phyloP scores from a whole-genome alignment of 2,797 vertebrate genomes.

The Macropus fuliginosus region DNA sequence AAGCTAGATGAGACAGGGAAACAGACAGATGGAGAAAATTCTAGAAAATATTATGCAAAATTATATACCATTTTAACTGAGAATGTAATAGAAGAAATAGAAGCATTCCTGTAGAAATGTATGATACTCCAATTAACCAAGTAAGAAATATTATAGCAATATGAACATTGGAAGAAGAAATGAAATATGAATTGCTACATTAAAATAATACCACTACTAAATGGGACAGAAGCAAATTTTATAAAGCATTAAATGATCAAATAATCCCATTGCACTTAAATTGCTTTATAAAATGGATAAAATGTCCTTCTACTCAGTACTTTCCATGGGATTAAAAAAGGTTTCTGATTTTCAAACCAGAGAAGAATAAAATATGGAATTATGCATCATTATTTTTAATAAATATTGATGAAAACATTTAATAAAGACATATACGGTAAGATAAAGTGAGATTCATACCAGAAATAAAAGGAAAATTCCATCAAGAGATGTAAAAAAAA shows the following conservation, averaged over 20 bases:
- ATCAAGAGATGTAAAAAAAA: neutral
- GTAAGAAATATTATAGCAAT: neutral
- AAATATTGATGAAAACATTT: neutral
- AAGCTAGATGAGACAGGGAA: neutral
- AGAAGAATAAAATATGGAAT: neutral
- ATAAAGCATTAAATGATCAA: neutral
- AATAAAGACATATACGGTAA: neutral
- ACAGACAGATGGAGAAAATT: neutral
- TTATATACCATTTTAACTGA: neutral
- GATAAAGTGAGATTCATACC: neutral
- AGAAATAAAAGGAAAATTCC: neutral
- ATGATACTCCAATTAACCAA: neutral
- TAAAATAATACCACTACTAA: neutral
- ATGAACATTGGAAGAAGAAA: neutral
- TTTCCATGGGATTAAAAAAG: neutral
- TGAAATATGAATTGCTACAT: neutral
- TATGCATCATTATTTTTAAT: neutral
- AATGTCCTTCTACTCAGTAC: neutral
- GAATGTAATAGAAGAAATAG: neutral
- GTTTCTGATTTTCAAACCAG: neutral
- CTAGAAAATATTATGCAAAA: neutral
- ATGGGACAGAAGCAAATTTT: neutral
- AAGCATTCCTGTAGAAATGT: neutral
- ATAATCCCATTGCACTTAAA: neutral
- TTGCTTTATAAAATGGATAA: neutral